Conservation (phyloP, 2,797 vertebrate species). For the Anisognathus igniventris region DNA sequence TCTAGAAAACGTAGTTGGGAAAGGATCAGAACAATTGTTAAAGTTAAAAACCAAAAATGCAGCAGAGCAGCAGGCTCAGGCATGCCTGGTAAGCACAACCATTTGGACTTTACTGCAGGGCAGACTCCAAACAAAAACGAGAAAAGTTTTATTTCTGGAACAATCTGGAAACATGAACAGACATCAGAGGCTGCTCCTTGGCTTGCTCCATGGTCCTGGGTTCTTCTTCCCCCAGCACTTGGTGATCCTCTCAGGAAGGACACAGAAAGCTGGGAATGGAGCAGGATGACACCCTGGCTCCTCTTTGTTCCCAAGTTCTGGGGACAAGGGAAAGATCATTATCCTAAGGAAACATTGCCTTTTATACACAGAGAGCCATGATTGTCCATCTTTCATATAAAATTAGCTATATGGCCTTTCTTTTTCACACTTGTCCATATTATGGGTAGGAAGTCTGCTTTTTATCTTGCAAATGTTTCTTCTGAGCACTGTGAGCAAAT, state of each 20-base stretch:
- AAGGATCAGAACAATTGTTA: neutral
- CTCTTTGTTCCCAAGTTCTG: neutral
- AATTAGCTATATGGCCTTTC: neutral
- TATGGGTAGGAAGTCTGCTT: neutral
- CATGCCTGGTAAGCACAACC: neutral
- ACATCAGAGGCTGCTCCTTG: neutral
- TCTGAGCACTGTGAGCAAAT: neutral
- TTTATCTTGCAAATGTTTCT: neutral
- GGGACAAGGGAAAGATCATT: neutral
- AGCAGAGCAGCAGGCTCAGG: neutral
- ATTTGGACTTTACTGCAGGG: neutral
- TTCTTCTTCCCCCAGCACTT: neutral
- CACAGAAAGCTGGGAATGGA: rapidly evolving
- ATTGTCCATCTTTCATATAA: neutral
- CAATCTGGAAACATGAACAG: neutral
- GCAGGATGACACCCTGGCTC: too few species aligned
- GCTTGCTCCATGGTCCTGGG: rapidly evolving
- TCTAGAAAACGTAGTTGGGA: neutral
- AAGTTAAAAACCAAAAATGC: neutral
- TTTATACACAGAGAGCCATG: neutral
- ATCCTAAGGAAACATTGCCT: neutral
- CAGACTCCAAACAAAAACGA: neutral
- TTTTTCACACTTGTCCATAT: neutral
- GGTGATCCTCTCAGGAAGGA: neutral
- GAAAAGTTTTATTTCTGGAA: neutral